These are phyloP conservation scores for Phalacrocorax carbo DNA, from an alignment of 2,113 vertebrate genomes.

Conservation along the genomic window DNA sequence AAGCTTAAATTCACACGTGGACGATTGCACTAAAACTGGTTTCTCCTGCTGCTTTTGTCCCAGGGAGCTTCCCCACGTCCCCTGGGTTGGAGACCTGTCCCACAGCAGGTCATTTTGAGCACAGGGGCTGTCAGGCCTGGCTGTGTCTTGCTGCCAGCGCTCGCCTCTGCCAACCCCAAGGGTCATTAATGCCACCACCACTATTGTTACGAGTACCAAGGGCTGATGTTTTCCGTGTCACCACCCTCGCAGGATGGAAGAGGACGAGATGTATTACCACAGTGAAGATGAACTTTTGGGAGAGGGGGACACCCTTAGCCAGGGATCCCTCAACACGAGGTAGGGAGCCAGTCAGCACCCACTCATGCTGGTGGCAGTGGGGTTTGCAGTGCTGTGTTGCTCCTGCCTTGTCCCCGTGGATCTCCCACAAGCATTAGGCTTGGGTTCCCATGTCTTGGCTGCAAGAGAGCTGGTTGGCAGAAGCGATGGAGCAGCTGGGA, in stretches of 20 bases:
- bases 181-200: background rate
- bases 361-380: background rate
- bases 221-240: background rate
- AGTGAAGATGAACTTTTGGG: conserved; percentile 38
- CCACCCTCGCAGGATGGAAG: conserved; percentile 28
- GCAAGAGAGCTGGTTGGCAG: background rate
- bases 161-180: background rate
- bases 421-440: background rate
- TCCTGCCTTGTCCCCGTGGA: background rate
- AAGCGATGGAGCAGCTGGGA: background rate
- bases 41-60: background rate
- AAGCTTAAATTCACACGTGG: fast-evolving
- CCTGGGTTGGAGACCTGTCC: background rate
- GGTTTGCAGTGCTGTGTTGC: background rate
- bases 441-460: background rate
- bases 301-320: conserved; percentile 46
- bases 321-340: conserved; percentile 41
- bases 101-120: background rate
- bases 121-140: background rate
- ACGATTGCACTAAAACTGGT: background rate
- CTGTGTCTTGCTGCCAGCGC: background rate
- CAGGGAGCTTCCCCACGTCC: background rate
- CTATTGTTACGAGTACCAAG: fast-evolving
- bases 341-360: background rate
- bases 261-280: conserved; percentile 30